phyloP scores from a whole-genome alignment of 2,113 vertebrate genomes.

The Gnathonemus longibarbis region DNA sequence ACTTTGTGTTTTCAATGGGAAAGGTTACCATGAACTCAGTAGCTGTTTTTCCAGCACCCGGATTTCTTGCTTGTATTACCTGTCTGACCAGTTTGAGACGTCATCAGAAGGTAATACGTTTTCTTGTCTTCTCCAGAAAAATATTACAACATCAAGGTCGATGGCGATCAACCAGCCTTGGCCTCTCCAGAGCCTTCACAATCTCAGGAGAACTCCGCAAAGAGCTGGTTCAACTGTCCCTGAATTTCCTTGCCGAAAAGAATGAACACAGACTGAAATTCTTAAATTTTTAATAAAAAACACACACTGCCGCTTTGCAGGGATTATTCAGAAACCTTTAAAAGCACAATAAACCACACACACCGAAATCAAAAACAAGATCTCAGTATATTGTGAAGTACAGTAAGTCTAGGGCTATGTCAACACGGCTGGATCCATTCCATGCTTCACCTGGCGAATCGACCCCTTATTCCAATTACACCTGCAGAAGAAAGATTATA shows the following conservation, averaged over 20 bases:
- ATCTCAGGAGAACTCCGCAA: slow-evolving; percentile 64
- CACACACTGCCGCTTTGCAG: slow-evolving; percentile 40
- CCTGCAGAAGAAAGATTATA: slow-evolving; percentile 43
- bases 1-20: not conserved
- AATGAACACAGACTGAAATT: slow-evolving; percentile 25
- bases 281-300: slow-evolving; percentile 74
- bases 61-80: not conserved
- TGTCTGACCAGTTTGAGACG: not conserved
- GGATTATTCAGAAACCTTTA: slow-evolving; percentile 51
- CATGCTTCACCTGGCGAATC: slow-evolving; percentile 78
- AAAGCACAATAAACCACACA: slow-evolving; percentile 51
- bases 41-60: not conserved
- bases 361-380: not conserved
- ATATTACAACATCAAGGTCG: slow-evolving; percentile 73
- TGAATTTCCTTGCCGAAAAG: slow-evolving; percentile 39
- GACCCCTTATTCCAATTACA: slow-evolving; percentile 73
- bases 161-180: slow-evolving; percentile 55
- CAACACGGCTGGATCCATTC: slow-evolving; percentile 39
- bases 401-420: not conserved
- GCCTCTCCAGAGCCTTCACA: slow-evolving; percentile 47
- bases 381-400: slow-evolving; percentile 7
- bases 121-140: slow-evolving; percentile 60
- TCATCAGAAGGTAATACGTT: not conserved
- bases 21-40: not conserved
- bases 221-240: slow-evolving; percentile 76